Percentiles rank a stretch among this genome's conserved stretches.
Evolutionary conservation across 2,113 vertebrate species (phyloP).

Genomic region (Laticauda colubrina): DNA sequence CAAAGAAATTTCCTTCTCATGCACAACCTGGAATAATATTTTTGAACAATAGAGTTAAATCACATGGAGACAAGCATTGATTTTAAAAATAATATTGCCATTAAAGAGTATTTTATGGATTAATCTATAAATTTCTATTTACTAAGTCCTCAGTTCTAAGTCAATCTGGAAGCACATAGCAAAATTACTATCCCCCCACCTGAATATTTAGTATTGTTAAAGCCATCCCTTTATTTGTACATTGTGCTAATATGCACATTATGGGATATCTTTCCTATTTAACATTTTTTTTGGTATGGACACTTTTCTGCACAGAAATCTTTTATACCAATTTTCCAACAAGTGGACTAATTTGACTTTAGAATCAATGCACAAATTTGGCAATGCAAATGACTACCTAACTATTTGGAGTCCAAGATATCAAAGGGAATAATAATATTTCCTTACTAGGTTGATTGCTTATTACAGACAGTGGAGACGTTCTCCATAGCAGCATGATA

Average conservation of each 20-base stretch:
- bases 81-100: conserved; percentile 41
- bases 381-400: not conserved
- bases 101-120: not conserved
- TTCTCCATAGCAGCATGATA: not conserved
- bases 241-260: not conserved
- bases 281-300: not conserved
- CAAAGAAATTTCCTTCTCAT: conserved; percentile 38
- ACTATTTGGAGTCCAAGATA: not conserved
- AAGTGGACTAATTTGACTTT: not conserved
- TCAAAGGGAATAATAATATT: not conserved
- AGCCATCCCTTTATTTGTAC: not conserved
- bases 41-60: not conserved
- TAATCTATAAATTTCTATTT: not conserved
- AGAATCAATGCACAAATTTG: not conserved
- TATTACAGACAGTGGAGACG: not conserved
- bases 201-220: not conserved
- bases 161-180: not conserved
- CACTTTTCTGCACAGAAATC: not conserved
- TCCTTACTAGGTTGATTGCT: not conserved
- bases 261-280: not conserved
- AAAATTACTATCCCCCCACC: not conserved
- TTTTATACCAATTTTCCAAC: not conserved
- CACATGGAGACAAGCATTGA: conserved; percentile 44
- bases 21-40: conserved; percentile 6
- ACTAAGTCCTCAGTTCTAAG: not conserved